phyloP scores from a whole-genome alignment of 2,888 invertebrate species.

The Cerceris ruficornis region DNA sequence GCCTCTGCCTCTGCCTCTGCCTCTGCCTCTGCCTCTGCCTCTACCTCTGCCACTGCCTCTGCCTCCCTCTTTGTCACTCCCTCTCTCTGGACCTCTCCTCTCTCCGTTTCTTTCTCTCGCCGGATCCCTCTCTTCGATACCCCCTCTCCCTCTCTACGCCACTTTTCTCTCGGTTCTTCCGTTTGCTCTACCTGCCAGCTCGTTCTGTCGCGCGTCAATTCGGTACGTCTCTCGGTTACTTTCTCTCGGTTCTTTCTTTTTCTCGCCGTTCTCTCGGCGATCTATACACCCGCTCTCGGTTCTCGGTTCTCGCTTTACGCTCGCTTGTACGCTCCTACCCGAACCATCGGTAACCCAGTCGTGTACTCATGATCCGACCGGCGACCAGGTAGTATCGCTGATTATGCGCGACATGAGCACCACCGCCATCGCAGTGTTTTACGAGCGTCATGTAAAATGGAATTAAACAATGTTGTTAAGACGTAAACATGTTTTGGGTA shows the following conservation, averaged over 20 bases:
- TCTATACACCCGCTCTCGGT: neutral
- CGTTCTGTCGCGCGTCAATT: too few species aligned
- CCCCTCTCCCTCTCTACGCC: neutral
- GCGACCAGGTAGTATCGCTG: slow-evolving; percentile 74
- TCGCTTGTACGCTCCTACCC: slow-evolving; percentile 35
- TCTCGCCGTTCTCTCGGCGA: neutral
- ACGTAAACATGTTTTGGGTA: slow-evolving; percentile 82
- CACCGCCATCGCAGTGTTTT: slow-evolving; percentile 73
- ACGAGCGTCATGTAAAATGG: slow-evolving; percentile 80
- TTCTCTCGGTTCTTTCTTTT: slow-evolving; percentile 16
- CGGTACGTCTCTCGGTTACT: slow-evolving; percentile 16
- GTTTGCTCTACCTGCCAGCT: neutral
- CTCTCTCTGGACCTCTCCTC: slow-evolving; percentile 6
- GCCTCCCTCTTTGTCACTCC: slow-evolving; percentile 7
- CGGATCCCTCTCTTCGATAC: neutral
- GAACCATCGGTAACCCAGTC: slow-evolving; percentile 48
- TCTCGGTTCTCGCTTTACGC: slow-evolving; percentile 26
- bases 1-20: neutral
- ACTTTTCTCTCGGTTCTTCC: neutral
- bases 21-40: neutral
- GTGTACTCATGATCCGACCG: slow-evolving; percentile 69
- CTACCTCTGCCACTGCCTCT: neutral
- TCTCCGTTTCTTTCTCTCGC: neutral
- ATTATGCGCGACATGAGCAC: slow-evolving; percentile 75
- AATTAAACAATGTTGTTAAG: slow-evolving; percentile 82